Evolutionary conservation across 1,140 invertebrate species (phyloP).

Genomic region (Hormaphis cornu): DNA sequence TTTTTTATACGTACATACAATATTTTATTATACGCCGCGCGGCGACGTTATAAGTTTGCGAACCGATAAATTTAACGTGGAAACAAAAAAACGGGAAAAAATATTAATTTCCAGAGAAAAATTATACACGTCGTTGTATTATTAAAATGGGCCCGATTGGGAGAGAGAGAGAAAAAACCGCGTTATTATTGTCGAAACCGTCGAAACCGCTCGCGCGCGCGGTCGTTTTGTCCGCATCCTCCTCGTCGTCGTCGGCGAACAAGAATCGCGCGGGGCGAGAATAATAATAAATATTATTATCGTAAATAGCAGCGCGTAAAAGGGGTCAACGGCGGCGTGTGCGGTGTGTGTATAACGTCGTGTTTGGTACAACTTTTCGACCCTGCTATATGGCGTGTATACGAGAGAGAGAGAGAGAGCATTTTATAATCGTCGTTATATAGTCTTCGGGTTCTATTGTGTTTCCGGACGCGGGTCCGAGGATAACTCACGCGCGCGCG

Average conservation of each 20-base stretch:
- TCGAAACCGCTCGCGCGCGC: slow-evolving; percentile 5
- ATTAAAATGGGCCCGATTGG: too few relatives aligned
- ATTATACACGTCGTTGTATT: too few relatives aligned
- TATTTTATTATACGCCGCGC: too few relatives aligned
- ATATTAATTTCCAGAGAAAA: not conserved
- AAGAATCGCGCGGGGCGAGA: not conserved
- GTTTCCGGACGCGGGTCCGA: not conserved
- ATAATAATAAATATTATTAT: not conserved
- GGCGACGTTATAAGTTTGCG: slow-evolving; percentile 13
- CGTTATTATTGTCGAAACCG: slow-evolving; percentile 16
- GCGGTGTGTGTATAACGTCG: not conserved
- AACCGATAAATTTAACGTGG: slow-evolving; percentile 16
- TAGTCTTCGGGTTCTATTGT: slow-evolving; percentile 24
- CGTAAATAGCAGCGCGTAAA: not conserved
- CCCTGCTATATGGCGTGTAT: not conserved
- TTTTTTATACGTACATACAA: too few relatives aligned
- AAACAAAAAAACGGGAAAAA: not conserved
- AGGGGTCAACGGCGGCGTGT: not conserved
- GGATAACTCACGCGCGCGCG: not conserved
- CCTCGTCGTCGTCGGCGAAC: not conserved
- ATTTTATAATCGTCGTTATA: not conserved
- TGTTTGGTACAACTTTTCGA: slow-evolving; percentile 28
- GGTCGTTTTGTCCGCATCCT: not conserved
- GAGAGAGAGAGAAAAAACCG: not conserved
- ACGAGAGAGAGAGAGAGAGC: too few relatives aligned